Conservation (phyloP, 2,797 vertebrate genomes). For the Argya squamiceps region DNA sequence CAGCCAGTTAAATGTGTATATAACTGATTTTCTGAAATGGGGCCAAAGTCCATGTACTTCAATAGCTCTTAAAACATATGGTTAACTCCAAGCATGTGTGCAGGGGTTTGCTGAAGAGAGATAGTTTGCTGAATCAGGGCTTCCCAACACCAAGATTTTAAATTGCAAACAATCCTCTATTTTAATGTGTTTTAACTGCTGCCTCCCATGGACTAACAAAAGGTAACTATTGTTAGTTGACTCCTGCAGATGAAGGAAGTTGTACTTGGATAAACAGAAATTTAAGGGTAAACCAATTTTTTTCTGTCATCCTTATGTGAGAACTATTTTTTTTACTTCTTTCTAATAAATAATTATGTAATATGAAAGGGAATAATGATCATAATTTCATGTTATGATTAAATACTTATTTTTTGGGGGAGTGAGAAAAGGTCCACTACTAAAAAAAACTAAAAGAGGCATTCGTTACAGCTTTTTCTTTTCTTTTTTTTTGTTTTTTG, state of each 20-base stretch:
- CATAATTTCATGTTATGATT: not conserved
- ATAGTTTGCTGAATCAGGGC: constrained; percentile 51
- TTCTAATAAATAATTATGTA: not conserved
- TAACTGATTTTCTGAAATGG: constrained; percentile 54
- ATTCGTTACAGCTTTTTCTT: not conserved
- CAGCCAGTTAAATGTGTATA: constrained; percentile 44
- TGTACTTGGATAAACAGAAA: not conserved
- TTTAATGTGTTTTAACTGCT: constrained; percentile 9
- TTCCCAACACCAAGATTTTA: constrained; percentile 12
- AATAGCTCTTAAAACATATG: constrained; percentile 53
- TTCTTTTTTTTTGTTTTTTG: not conserved
- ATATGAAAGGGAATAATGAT: not conserved
- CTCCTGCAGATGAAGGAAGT: not conserved
- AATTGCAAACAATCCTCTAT: not conserved
- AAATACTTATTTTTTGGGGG: not conserved
- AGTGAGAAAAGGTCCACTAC: not conserved
- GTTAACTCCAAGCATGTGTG: constrained; percentile 60
- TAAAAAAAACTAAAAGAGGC: not conserved
- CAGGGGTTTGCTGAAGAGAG: not conserved
- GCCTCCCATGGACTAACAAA: not conserved
- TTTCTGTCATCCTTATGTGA: not conserved
- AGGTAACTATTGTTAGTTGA: not conserved
- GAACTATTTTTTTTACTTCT: not conserved
- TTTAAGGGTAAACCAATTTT: not conserved
- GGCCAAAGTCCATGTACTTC: constrained; percentile 46